Percentiles rank a stretch among this genome's conserved stretches.
phyloP scores from a whole-genome alignment of 2,797 vertebrate genomes.

The Sebastes minor region DNA sequence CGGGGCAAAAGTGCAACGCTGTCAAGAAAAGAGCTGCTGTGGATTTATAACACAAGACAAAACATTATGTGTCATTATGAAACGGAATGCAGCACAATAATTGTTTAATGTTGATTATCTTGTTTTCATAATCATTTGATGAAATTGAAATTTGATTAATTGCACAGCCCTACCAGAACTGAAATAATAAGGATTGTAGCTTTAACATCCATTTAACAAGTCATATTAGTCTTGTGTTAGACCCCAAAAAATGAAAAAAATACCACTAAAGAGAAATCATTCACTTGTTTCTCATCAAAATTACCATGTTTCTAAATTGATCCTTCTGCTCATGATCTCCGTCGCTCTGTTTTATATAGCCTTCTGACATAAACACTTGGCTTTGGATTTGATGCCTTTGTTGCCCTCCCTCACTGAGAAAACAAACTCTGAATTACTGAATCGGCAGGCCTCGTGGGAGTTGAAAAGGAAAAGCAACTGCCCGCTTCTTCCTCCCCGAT shows the following conservation, averaged over 20 bases:
- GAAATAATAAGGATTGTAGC: not conserved
- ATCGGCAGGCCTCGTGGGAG: not conserved
- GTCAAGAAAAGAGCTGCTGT: too few relatives aligned
- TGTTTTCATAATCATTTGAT: too few relatives aligned
- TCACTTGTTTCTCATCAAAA: not conserved
- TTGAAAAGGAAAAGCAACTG: not conserved
- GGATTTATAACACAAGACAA: too few relatives aligned
- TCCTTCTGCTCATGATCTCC: not conserved
- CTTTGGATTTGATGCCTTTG: not conserved
- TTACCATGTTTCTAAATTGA: not conserved
- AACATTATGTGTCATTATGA: too few relatives aligned
- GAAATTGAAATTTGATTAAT: too few relatives aligned
- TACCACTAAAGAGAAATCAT: not conserved
- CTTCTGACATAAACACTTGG: not conserved
- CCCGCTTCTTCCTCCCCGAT: not conserved
- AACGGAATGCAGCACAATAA: too few relatives aligned
- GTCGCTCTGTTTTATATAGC: not conserved
- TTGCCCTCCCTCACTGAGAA: not conserved
- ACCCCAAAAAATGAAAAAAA: not conserved
- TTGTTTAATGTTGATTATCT: too few relatives aligned
- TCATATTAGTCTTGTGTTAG: not conserved
- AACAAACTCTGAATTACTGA: constrained; percentile 4
- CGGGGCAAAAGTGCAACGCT: too few relatives aligned
- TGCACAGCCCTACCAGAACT: not conserved
- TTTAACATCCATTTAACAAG: not conserved